These are phyloP conservation scores for Dendrophyllia cribrosa DNA, from an alignment of 64 coral and sea anemone species.

Conservation along the genomic window DNA sequence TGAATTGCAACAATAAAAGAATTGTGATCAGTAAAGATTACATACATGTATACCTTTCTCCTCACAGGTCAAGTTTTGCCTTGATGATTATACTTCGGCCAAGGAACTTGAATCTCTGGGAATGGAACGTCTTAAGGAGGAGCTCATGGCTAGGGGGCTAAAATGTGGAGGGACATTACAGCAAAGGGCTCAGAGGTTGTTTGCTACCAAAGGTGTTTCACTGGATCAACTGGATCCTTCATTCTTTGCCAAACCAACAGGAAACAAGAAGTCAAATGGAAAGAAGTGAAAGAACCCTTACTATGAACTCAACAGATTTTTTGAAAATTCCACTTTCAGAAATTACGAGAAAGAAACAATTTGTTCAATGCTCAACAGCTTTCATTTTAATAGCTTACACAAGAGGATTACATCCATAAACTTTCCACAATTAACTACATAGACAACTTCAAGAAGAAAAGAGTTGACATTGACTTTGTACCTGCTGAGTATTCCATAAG, in stretches of 20 bases:
- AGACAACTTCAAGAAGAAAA: too few species aligned
- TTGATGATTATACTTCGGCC: conserved; percentile 71
- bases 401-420: too few species aligned
- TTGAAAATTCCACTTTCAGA: too few species aligned
- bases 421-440: too few species aligned
- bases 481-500: too few species aligned
- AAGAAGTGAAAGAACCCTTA: conserved; percentile 26
- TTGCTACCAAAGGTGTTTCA: conserved; percentile 82
- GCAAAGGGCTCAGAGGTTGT: conserved; percentile 93
- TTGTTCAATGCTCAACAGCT: too few species aligned
- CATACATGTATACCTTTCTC: background rate
- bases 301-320: background rate
- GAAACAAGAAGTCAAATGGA: conserved; percentile 56
- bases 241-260: conserved; percentile 79
- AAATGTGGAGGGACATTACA: conserved; percentile 99
- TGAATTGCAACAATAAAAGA: too few species aligned
- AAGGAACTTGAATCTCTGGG: conserved; percentile 80
- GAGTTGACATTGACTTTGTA: too few species aligned
- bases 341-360: too few species aligned
- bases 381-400: too few species aligned
- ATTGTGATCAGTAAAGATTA: too few species aligned
- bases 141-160: conserved; percentile 77
- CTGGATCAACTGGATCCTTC: conserved; percentile 82
- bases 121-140: conserved; percentile 79
- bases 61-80: conserved; percentile 21